phyloP scores from a whole-genome alignment of 2,113 vertebrate genomes.

The Galemys pyrenaicus region DNA sequence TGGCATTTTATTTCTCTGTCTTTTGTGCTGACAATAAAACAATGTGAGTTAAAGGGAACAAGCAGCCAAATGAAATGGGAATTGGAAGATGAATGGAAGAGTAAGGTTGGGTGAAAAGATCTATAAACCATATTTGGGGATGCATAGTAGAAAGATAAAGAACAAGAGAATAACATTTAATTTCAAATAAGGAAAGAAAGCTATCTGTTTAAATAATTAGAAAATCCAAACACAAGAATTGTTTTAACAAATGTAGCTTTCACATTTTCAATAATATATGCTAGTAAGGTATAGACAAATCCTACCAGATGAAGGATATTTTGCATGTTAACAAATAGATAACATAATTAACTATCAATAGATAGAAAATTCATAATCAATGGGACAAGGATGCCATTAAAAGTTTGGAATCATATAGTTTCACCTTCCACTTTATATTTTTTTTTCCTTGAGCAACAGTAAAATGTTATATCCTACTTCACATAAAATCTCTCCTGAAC shows the following conservation, averaged over 20 bases:
- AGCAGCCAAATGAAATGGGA: background rate
- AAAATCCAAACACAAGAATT: slow-evolving; percentile 33
- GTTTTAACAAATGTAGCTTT: slow-evolving; percentile 33
- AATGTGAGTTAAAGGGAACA: background rate
- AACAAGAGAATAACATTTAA: slow-evolving; percentile 24
- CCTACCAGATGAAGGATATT: background rate
- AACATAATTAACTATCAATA: too few species aligned
- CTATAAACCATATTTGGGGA: background rate
- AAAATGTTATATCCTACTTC: slow-evolving; percentile 16
- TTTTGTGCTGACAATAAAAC: background rate
- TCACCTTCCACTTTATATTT: background rate
- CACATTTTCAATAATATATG: background rate
- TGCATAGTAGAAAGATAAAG: slow-evolving; percentile 3
- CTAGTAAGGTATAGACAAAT: background rate
- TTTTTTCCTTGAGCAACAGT: background rate
- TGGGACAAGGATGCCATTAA: slow-evolving; percentile 38
- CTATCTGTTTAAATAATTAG: background rate
- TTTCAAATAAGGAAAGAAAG: slow-evolving; percentile 26
- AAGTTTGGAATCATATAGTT: background rate
- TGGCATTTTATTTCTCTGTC: too few species aligned
- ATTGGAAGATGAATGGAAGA: background rate
- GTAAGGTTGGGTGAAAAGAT: background rate
- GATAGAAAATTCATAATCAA: slow-evolving; percentile 22
- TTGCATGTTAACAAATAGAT: background rate
- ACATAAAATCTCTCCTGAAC: slow-evolving; percentile 3